Evolutionary conservation across 2,888 invertebrate genomes (phyloP), one percentile per base, ranked within the genome.

Genomic region (Brenthis daphne): DNA sequence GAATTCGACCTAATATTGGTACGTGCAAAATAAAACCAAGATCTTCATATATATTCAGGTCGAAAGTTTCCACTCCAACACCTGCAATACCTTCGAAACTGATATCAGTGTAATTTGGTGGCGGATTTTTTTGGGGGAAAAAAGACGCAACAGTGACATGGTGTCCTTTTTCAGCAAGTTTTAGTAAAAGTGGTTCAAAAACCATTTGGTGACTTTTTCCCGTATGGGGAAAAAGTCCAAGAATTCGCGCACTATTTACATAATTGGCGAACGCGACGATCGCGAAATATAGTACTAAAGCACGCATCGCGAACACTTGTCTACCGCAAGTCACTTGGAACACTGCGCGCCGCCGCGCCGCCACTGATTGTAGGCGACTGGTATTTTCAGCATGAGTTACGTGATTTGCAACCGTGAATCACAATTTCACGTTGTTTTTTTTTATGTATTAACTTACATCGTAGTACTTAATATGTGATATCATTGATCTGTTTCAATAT

Each of bases 161-260:
- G 77, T 95, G 95, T 2, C 95, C 95, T 57, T 93, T 88, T 20
- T 86, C 85, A 0, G 94, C 94, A 64, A 95, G 80, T 56, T 88
- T 92, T 63, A 87, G 87, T 8, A 95, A 78, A 3, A 95, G 82
- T 0, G 93, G 93, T 58, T 93, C 90, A 80, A 94, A 94, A 0
- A 94, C 94, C 80, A 93, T 90, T 75, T 94, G 94, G 76, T 95
- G 95, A 74, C 95, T 95, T 71, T 93, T 94, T 0, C 94, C 94
- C 0, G 92, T 89, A 77, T 95, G 93, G 0, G 94, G 93, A 76
- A 95, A 95, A 0, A 94, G 81, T 6, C 93, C 94, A 57, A 95
- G 88, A 64, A 95, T 93, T 57, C 93, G 92, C 64, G 90, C 92
- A 65, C 88, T 72, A 69, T 80, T 73, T 2, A 76, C 86, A 80